Conservation (phyloP, 2,797 vertebrate species). For the Rhinogobio ventralis region DNA sequence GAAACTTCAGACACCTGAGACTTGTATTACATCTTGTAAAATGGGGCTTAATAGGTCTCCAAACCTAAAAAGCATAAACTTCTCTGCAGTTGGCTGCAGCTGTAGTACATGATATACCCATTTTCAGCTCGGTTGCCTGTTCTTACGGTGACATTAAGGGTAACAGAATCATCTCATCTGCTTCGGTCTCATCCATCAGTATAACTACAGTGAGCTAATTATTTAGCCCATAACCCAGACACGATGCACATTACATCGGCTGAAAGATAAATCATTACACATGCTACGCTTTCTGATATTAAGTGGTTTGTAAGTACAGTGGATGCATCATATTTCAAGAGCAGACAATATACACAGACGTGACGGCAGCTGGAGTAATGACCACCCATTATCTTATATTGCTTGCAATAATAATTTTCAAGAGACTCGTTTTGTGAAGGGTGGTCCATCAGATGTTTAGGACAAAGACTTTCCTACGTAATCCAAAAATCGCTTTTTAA, state of each 20-base stretch:
- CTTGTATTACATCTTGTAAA: too few relatives aligned
- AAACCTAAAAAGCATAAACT: neutral
- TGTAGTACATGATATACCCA: neutral
- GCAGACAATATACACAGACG: constrained; percentile 59
- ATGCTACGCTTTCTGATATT: constrained; percentile 64
- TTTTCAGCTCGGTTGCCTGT: constrained; percentile 8
- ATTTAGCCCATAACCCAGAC: constrained; percentile 62
- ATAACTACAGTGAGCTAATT: constrained; percentile 63
- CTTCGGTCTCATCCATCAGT: constrained; percentile 57
- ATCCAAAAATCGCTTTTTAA: constrained; percentile 66
- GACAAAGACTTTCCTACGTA: constrained; percentile 61
- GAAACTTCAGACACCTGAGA: too few relatives aligned
- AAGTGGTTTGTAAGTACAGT: constrained; percentile 66
- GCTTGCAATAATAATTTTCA: constrained; percentile 67
- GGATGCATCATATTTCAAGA: constrained; percentile 67
- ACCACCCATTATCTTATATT: constrained; percentile 69
- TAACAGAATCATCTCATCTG: constrained; percentile 40
- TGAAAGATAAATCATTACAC: constrained; percentile 66
- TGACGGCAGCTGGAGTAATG: constrained; percentile 67
- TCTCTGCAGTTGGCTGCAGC: neutral
- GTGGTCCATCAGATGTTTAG: constrained; percentile 61
- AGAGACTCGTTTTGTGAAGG: constrained; percentile 62
- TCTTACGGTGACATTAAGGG: constrained; percentile 39
- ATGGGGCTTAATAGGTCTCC: too few relatives aligned
- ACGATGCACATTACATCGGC: constrained; percentile 61